These are phyloP conservation scores for Luscinia megarhynchos DNA, from an alignment of 2,797 vertebrate species.

Conservation along the genomic window DNA sequence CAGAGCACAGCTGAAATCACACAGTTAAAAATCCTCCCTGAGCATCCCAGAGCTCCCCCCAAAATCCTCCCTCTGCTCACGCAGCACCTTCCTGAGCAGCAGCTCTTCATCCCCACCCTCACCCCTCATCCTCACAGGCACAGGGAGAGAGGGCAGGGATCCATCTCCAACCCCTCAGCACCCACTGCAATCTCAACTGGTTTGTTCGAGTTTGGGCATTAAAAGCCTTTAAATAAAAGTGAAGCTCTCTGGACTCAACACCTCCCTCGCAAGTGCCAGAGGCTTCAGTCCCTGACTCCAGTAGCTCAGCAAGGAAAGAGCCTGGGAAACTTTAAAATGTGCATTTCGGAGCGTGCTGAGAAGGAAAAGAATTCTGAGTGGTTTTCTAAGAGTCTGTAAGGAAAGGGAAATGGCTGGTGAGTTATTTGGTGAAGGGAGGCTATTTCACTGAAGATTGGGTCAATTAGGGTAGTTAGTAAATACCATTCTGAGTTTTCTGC, in stretches of 20 bases:
- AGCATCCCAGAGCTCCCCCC: neutral
- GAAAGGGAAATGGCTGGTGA: neutral
- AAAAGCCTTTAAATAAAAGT: neutral
- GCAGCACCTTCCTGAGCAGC: neutral
- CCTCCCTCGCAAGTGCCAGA: neutral
- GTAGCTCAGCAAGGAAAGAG: neutral
- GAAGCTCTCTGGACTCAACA: neutral
- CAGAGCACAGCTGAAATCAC: neutral
- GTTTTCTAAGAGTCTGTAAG: neutral
- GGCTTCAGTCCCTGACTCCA: neutral
- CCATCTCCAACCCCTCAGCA: accelerated
- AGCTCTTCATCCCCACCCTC: neutral
- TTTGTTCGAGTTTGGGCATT: accelerated
- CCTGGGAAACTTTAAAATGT: neutral
- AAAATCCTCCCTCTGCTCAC: neutral
- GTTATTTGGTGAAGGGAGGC: neutral
- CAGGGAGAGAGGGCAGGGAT: neutral
- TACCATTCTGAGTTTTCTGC: neutral
- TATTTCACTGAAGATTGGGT: neutral
- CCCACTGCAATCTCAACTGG: neutral
- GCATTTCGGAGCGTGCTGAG: neutral
- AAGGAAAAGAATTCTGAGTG: neutral
- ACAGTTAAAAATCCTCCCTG: neutral
- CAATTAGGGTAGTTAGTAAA: neutral
- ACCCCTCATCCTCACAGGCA: neutral